Evolutionary conservation across 2,113 vertebrate genomes (phyloP), one percentile per base, ranked within the genome.

Genomic region (Fregata magnificens): DNA sequence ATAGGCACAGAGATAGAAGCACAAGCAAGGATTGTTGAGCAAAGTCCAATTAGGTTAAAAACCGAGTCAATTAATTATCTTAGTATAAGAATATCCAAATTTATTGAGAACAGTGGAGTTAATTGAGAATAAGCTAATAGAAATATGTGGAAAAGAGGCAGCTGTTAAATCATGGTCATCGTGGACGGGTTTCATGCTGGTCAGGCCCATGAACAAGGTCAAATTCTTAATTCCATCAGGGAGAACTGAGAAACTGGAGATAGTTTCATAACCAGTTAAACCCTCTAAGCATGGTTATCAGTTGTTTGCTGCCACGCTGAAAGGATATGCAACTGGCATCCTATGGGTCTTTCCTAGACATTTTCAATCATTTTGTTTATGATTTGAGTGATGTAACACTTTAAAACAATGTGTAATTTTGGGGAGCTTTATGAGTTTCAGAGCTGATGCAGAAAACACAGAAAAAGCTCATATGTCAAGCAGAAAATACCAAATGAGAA

Each of bases 1-100:
- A 61, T 8, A 72, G 5, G 12, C 0, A 1, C 0, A 7, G 42
- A 76, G 24, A 44, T 40, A 50, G 13, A 4, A 55, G 4, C 16
- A 26, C 11, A 82, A 34, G 16, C 36, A 40, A 74, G 6, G 10
- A 78, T 24, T 55, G 16, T 19, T 88, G 31, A 78, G 14, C 5
- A 56, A 85, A 62, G 38, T 53, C 38, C 25, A 56, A 36, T 8
- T 56, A 47, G 78, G 24, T 16, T 77, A 44, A 77, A 91, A 84
- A 52, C 4, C 4, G 65, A 61, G 13, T 34, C 10, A 65, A 56
- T 70, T 40, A n/a, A 62, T 81, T 88, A 42, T 70, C 34, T 86
- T 34, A 32, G 13, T 61, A 25, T 47, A 70, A 80, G 19, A 69
- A 69, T 61, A 61, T 82, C 29, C 13, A 73, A 31, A 88, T 65